phyloP scores from a whole-genome alignment of 2,797 vertebrate species.

The Florisuga fusca region DNA sequence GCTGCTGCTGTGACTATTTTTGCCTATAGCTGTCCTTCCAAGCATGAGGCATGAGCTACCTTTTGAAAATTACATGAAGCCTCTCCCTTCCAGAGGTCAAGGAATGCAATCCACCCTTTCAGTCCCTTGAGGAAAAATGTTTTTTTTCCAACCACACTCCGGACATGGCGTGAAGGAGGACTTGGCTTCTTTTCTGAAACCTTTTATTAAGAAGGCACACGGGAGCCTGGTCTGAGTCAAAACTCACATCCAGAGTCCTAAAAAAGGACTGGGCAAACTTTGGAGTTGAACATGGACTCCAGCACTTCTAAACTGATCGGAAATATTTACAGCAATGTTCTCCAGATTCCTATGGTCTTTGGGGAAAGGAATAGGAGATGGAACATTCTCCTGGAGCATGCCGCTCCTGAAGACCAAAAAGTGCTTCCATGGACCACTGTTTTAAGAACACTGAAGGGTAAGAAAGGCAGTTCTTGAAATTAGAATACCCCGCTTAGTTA shows the following conservation, averaged over 20 bases:
- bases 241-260: neutral
- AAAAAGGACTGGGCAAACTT: neutral
- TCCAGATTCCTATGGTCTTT: neutral
- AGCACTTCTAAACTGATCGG: neutral
- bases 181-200: constrained; percentile 30
- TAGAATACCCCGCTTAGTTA: neutral
- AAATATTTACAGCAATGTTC: neutral
- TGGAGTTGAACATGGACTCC: neutral
- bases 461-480: neutral
- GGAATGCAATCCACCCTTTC: constrained; percentile 51
- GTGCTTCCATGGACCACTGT: neutral
- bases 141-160: neutral
- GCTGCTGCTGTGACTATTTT: neutral
- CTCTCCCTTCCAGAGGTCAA: constrained; percentile 10
- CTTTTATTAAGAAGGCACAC: neutral
- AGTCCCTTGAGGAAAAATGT: constrained; percentile 36
- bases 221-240: neutral
- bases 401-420: neutral
- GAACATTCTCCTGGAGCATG: neutral
- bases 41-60: constrained; percentile 8
- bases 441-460: neutral
- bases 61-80: constrained; percentile 14
- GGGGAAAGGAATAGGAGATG: neutral
- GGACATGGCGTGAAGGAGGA: constrained; percentile 11
- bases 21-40: constrained; percentile 10